Evolutionary conservation across 1,140 invertebrate species (phyloP), one percentile per base, ranked within the genome.

Genomic region (Parapsyche elsis): DNA sequence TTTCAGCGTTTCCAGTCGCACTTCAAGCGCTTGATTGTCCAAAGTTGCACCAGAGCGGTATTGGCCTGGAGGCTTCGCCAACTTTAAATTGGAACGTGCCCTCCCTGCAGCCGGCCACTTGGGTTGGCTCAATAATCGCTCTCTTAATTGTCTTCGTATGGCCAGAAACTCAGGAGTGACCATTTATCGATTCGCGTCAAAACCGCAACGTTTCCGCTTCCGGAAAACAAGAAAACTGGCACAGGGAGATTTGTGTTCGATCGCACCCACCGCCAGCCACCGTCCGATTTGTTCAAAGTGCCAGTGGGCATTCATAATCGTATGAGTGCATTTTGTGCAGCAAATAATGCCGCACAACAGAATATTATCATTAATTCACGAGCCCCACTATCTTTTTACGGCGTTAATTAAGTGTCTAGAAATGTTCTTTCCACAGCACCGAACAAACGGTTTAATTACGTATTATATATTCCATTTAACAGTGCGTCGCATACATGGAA

Each of bases 401-500:
- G 75, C 30, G 59, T 77, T 77, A 77, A 77, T 77, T 77, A 77
- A 77, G 75, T 77, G 75, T 45, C 59, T 45, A 64, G 57, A 19
- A 64, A 26, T 77, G 75, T 64, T 75, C 75, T 77, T 77, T 64
- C 59, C 30, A 44, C 57, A 10, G 74, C 74, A 24, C 30, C 53
- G 74, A 76, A 76, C 53, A 77, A 77, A 77, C 75, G 75, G 75
- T 77, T 77, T 77, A 77, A 77, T 82, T 82, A 80, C 81, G 79
- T 76, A 82, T 82, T 82, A 79, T 82, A 75, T 75, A 80, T 78
- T 82, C 78, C 67, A 46, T 80, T 82, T 82, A 80, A 82, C 78
- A 78, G 75, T 77, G 79, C 76, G 75, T 78, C 81, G 59, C 77
- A 75, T 79, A 82, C 57, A 67, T 26, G 75, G 53, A 78, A 76